Percentiles rank a stretch among this genome's conserved stretches.
These are phyloP conservation scores for Hetaerina titia DNA, from an alignment of 2,888 invertebrate genomes.

Conservation along the genomic window DNA sequence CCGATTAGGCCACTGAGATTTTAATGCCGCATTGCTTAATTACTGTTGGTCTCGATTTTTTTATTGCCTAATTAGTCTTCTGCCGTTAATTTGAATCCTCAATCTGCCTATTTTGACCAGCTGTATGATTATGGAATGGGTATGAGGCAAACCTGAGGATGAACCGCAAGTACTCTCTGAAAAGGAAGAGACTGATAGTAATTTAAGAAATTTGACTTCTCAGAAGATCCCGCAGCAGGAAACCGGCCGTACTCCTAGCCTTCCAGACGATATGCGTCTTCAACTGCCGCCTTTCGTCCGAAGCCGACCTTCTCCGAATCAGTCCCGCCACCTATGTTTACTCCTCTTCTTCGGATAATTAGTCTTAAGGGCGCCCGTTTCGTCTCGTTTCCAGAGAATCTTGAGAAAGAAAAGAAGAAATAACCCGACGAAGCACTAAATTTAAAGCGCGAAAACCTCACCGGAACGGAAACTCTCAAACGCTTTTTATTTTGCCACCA, in stretches of 20 bases:
- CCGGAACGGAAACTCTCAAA: neutral
- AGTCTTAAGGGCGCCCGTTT: neutral
- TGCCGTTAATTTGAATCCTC: no score
- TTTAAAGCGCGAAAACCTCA: neutral
- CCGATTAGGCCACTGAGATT: no score
- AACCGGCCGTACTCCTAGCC: neutral
- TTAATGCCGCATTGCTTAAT: no score
- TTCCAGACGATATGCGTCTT: neutral
- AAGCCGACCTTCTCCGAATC: neutral
- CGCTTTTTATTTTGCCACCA: no score
- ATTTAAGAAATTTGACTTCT: neutral
- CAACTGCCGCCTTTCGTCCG: neutral
- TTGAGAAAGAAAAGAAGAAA: neutral
- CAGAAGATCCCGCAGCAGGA: neutral
- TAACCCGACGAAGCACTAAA: neutral
- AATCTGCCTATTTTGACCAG: no score
- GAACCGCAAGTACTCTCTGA: neutral
- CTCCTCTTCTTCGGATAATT: neutral
- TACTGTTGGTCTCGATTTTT: no score
- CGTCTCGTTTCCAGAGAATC: neutral
- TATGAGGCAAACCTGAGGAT: neutral
- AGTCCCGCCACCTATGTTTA: neutral
- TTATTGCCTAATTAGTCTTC: no score
- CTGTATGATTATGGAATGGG: neutral
- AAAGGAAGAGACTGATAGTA: neutral